Conservation (phyloP, 1,140 invertebrate species). For the Lordiphosa collinella region DNA sequence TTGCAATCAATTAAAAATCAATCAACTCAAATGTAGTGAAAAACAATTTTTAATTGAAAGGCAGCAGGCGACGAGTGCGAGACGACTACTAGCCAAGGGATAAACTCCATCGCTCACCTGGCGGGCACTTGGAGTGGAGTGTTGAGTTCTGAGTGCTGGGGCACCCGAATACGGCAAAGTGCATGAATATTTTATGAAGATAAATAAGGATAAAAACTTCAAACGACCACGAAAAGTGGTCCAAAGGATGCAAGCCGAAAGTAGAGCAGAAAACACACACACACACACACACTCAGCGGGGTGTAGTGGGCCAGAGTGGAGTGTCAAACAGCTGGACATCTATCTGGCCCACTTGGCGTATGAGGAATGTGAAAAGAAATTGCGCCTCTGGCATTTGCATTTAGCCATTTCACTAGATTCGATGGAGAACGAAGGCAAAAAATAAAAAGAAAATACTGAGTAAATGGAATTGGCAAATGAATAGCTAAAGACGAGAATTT, state of each 20-base stretch:
- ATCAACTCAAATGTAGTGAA: constrained; percentile 77
- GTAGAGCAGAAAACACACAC: constrained; percentile 18
- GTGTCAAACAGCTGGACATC: constrained; percentile 19
- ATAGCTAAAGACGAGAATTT: no score
- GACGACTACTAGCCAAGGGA: constrained; percentile 7
- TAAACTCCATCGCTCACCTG: constrained; percentile 20
- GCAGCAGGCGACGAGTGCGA: constrained; percentile 22
- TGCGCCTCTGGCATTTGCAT: constrained; percentile 36
- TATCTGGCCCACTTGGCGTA: constrained; percentile 39
- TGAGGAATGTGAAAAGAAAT: constrained; percentile 47
- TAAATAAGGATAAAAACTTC: constrained; percentile 77
- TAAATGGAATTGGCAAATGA: not conserved
- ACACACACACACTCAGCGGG: constrained; percentile 1
- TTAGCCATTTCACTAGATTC: constrained; percentile 11
- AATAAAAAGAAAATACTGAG: constrained; percentile 1
- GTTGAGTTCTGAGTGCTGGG: constrained; percentile 30
- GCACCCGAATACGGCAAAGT: constrained; percentile 50
- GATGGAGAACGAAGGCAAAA: not conserved
- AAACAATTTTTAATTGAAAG: constrained; percentile 77
- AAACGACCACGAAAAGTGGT: constrained; percentile 66
- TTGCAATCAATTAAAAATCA: constrained; percentile 78
- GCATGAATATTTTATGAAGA: constrained; percentile 77
- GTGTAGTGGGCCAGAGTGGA: not conserved
- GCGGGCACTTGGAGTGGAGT: constrained; percentile 13
- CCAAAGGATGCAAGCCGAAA: constrained; percentile 29